A percentile compares a stretch with the other conserved stretches of the same genome.
These are phyloP conservation scores for Rhabdornis inornatus DNA, from an alignment of 2,113 vertebrate species.

Conservation along the genomic window DNA sequence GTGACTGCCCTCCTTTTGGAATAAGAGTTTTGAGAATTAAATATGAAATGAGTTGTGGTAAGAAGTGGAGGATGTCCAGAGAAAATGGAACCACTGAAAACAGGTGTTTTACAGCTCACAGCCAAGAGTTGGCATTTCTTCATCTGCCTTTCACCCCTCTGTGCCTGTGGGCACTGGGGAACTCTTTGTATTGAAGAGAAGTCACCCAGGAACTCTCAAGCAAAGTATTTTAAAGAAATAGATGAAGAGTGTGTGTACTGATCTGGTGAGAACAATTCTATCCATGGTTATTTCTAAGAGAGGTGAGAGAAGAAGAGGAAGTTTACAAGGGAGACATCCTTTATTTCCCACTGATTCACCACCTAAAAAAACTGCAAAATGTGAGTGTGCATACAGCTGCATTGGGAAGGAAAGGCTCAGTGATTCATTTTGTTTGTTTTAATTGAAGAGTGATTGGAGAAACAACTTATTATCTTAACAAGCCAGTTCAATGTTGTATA, in stretches of 20 bases:
- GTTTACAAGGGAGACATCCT: background rate
- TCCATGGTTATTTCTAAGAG: background rate
- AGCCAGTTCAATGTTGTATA: background rate
- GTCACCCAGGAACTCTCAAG: background rate
- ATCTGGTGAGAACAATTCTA: background rate
- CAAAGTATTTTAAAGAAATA: background rate
- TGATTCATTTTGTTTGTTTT: conserved; percentile 11
- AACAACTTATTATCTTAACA: background rate
- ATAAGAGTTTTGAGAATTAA: background rate
- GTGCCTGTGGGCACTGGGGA: background rate
- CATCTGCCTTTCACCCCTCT: background rate
- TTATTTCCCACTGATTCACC: background rate
- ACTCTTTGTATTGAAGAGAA: background rate
- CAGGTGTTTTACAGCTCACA: background rate
- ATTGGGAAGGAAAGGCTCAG: background rate
- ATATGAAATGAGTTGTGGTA: background rate
- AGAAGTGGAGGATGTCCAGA: background rate
- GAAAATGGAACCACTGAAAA: background rate
- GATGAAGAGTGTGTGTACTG: background rate
- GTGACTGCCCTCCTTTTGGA: background rate
- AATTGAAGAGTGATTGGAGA: background rate
- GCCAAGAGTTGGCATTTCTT: background rate
- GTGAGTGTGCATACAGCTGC: background rate
- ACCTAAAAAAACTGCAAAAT: background rate
- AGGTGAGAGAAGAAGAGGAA: background rate